These are phyloP conservation scores for Phaenicophaeus curvirostris DNA, from an alignment of 2,797 vertebrate genomes.

Conservation along the genomic window DNA sequence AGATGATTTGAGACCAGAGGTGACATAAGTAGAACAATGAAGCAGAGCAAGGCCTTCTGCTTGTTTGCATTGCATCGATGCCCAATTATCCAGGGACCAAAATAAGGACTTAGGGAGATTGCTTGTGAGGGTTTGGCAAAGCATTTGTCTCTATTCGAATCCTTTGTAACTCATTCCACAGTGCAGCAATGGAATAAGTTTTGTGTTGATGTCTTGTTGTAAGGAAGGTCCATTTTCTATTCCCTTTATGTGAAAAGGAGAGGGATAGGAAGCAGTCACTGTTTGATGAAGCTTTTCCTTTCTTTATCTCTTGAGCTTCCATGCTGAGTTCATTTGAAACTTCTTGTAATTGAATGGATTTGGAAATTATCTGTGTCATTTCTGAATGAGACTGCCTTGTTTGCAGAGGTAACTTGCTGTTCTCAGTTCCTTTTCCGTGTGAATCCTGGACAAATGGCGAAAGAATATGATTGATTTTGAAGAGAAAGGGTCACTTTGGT, in stretches of 20 bases:
- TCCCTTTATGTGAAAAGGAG: slow-evolving; percentile 6
- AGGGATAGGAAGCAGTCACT: background rate
- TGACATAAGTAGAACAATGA: slow-evolving; percentile 46
- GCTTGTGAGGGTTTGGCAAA: background rate
- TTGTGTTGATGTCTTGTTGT: background rate
- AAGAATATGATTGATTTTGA: slow-evolving; percentile 1
- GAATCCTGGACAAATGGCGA: background rate
- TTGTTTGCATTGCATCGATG: background rate
- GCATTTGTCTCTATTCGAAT: background rate
- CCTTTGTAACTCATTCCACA: background rate
- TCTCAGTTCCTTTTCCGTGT: slow-evolving; percentile 15
- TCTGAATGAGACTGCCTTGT: background rate
- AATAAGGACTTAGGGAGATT: background rate
- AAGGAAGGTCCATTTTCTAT: slow-evolving; percentile 20
- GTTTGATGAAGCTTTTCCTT: slow-evolving; percentile 37
- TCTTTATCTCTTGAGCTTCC: slow-evolving; percentile 37
- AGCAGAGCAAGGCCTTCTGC: slow-evolving; percentile 34
- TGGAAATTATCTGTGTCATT: slow-evolving; percentile 19
- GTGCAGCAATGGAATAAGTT: background rate
- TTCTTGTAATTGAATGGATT: slow-evolving; percentile 31
- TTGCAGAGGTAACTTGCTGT: slow-evolving; percentile 48
- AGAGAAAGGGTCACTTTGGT: slow-evolving; percentile 19
- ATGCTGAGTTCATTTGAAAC: slow-evolving; percentile 33
- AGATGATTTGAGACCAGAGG: slow-evolving; percentile 4
- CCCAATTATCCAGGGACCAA: background rate